phyloP scores from a whole-genome alignment of 2,113 vertebrate species.

The Smithornis capensis region DNA sequence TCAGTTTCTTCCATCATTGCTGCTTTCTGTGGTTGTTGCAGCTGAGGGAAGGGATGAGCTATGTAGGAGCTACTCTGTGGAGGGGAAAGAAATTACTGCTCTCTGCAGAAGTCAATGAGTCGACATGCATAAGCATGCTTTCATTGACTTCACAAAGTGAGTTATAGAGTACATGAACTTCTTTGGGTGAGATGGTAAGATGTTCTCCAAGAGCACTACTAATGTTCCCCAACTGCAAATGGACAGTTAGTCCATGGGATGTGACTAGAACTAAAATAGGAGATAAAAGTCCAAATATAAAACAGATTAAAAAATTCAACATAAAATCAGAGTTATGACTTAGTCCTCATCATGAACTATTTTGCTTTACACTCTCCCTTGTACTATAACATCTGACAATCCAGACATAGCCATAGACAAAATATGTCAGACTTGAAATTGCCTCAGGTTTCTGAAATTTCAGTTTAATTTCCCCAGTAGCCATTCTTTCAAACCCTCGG shows the following conservation, averaged over 20 bases:
- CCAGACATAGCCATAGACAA: neutral
- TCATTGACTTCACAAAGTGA: neutral
- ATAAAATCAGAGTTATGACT: neutral
- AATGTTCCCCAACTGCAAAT: neutral
- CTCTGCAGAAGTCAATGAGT: neutral
- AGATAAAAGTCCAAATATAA: neutral
- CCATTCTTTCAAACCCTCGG: neutral
- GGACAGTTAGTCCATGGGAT: neutral
- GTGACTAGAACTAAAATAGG: neutral
- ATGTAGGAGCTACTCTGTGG: neutral
- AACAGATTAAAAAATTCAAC: neutral
- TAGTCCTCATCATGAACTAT: rapidly evolving
- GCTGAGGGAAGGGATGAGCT: neutral
- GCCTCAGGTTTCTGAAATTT: neutral
- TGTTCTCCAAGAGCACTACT: neutral
- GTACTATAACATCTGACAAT: neutral
- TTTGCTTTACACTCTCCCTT: neutral
- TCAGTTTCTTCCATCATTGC: neutral
- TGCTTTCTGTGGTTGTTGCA: neutral
- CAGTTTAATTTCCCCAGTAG: neutral
- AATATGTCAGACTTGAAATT: neutral
- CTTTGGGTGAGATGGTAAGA: neutral
- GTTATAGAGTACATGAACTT: neutral
- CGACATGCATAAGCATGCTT: neutral
- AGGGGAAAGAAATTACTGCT: neutral